Evolutionary conservation across 2,797 vertebrate species (phyloP).

Genomic region (Myoxocephalus aenaeus): DNA sequence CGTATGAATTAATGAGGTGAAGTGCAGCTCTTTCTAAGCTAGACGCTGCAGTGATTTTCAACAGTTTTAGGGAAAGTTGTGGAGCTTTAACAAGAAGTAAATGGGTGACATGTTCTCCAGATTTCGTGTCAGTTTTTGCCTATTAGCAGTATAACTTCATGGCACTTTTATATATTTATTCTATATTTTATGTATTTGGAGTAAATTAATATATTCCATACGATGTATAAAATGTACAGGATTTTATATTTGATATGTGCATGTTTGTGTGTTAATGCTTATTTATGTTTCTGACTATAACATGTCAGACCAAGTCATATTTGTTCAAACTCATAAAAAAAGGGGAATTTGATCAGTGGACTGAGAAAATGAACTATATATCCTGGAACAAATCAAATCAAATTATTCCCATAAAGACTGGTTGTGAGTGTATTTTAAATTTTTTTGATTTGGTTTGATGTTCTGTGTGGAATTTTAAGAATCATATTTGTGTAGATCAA

Average conservation of each 20-base stretch:
- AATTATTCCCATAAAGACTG: not conserved
- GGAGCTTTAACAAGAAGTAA: constrained; percentile 21
- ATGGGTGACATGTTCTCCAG: not conserved
- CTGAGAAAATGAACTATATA: not conserved
- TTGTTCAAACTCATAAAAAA: too few relatives aligned
- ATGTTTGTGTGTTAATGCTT: not conserved
- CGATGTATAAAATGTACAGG: not conserved
- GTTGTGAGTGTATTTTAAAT: not conserved
- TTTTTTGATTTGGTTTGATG: not conserved
- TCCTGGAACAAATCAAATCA: not conserved
- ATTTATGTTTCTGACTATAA: not conserved
- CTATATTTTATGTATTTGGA: not conserved
- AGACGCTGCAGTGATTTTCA: not conserved
- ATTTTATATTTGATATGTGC: not conserved
- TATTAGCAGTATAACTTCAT: constrained; percentile 3
- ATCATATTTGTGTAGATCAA: not conserved
- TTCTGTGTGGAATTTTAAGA: not conserved
- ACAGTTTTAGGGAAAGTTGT: not conserved
- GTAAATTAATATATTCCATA: not conserved
- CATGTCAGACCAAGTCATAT: not conserved
- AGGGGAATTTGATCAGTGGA: not conserved
- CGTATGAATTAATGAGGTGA: constrained; percentile 23
- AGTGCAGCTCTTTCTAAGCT: not conserved
- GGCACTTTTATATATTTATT: not conserved
- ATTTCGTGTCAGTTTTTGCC: not conserved